Conservation (phyloP, 2,113 vertebrate species). For the Hoplias malabaricus region DNA sequence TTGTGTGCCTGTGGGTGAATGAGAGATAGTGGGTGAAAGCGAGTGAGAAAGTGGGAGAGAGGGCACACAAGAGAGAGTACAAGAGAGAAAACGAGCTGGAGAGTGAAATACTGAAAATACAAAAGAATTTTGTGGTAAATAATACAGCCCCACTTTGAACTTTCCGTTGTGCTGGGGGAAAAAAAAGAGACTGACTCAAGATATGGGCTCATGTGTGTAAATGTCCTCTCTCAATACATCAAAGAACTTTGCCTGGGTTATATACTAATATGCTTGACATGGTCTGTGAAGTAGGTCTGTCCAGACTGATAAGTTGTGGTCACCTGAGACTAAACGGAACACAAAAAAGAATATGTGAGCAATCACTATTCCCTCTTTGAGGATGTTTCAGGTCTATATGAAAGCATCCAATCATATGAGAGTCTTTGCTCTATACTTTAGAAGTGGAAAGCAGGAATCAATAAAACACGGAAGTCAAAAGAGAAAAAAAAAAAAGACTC, state of each 20-base stretch:
- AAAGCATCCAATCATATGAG: constrained; percentile 24
- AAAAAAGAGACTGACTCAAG: background rate
- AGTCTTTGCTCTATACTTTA: constrained; percentile 25
- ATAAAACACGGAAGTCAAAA: background rate
- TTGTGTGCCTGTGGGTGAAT: background rate
- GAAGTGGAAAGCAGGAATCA: constrained; percentile 53
- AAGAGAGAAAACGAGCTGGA: background rate
- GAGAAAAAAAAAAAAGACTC: constrained; percentile 65
- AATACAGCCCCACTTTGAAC: constrained; percentile 50
- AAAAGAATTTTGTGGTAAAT: constrained; percentile 37
- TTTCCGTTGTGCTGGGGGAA: background rate
- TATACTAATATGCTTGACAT: background rate
- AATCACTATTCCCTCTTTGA: constrained; percentile 45
- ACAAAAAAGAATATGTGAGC: background rate
- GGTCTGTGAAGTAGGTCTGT: background rate
- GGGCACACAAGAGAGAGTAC: no score
- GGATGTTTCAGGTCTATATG: constrained; percentile 31
- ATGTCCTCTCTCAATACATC: background rate
- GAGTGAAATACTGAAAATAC: constrained; percentile 48
- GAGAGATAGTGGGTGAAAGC: constrained; percentile 56
- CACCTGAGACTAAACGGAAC: constrained; percentile 1
- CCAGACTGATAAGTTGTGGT: constrained; percentile 13
- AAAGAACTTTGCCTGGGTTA: background rate
- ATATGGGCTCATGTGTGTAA: background rate
- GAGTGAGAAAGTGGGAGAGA: constrained; percentile 14